Evolutionary conservation across 2,888 invertebrate genomes (phyloP).

Genomic region (Geophilus truncorum): DNA sequence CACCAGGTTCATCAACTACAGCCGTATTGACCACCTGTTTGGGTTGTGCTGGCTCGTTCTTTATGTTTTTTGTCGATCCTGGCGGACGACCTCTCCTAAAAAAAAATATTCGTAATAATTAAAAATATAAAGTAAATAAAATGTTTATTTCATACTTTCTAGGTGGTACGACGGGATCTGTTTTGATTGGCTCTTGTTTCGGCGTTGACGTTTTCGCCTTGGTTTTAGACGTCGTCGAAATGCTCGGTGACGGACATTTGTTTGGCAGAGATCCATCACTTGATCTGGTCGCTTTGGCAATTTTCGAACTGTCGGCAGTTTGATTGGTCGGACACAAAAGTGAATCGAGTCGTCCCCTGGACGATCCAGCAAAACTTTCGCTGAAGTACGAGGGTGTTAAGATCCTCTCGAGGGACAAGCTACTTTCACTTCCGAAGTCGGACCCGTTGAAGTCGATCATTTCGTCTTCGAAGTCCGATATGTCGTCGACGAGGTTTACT

Average conservation of each 20-base stretch:
- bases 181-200: not conserved
- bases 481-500: conserved; percentile 36
- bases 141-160: not conserved
- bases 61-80: not conserved
- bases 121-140: not conserved
- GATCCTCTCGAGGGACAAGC: conserved; percentile 28
- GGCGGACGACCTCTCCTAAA: conserved; percentile 34
- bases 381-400: conserved; percentile 14
- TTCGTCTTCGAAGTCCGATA: conserved; percentile 36
- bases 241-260: not conserved
- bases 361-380: conserved; percentile 13
- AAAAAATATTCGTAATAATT: not conserved
- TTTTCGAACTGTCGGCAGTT: not conserved
- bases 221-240: not conserved
- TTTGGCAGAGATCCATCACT: not conserved
- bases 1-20: not conserved
- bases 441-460: conserved; percentile 12
- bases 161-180: not conserved
- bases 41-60: not conserved
- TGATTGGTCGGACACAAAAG: not conserved
- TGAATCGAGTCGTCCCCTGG: conserved; percentile 17
- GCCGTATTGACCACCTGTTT: not conserved
- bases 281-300: not conserved
- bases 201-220: not conserved
- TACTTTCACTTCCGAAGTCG: conserved; percentile 30